Conservation (phyloP, 2,797 vertebrate species). For the Oreochromis grahami region DNA sequence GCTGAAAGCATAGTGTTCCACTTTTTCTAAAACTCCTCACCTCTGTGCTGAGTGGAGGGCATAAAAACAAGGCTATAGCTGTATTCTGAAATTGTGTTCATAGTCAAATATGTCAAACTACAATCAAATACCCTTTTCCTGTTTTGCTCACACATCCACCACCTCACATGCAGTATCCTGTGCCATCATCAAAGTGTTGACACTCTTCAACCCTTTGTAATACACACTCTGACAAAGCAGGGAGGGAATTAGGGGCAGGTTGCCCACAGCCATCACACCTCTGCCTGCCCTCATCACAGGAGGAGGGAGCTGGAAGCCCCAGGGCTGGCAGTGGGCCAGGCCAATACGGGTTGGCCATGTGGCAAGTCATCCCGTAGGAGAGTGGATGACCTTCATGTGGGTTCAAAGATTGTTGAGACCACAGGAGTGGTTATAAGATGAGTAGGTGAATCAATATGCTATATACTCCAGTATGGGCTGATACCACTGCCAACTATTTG, state of each 20-base stretch:
- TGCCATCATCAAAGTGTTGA: constrained; percentile 53
- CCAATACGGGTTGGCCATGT: background rate
- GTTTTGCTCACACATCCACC: constrained; percentile 6
- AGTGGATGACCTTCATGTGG: constrained; percentile 57
- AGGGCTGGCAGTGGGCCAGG: constrained; percentile 10
- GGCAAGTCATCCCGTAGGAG: background rate
- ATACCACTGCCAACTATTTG: constrained; percentile 5
- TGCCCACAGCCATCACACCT: constrained; percentile 62
- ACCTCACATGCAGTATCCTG: background rate
- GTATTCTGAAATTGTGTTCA: background rate
- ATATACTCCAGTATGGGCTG: constrained; percentile 32
- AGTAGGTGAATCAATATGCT: constrained; percentile 54
- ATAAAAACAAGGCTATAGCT: constrained; percentile 6
- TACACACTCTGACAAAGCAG: constrained; percentile 57
- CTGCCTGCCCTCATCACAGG: constrained; percentile 38
- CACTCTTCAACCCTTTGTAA: constrained; percentile 31
- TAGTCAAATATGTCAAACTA: background rate
- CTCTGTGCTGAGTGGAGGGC: background rate
- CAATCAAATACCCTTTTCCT: background rate
- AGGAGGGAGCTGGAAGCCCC: constrained; percentile 3
- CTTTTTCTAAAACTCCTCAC: constrained; percentile 12
- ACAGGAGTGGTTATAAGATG: constrained; percentile 23
- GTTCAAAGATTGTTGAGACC: constrained; percentile 31
- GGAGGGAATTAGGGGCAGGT: constrained; percentile 28
- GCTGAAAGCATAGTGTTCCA: constrained; percentile 21